phyloP scores from a whole-genome alignment of 2,113 vertebrate genomes.

The Lamprologus tigripictilis region DNA sequence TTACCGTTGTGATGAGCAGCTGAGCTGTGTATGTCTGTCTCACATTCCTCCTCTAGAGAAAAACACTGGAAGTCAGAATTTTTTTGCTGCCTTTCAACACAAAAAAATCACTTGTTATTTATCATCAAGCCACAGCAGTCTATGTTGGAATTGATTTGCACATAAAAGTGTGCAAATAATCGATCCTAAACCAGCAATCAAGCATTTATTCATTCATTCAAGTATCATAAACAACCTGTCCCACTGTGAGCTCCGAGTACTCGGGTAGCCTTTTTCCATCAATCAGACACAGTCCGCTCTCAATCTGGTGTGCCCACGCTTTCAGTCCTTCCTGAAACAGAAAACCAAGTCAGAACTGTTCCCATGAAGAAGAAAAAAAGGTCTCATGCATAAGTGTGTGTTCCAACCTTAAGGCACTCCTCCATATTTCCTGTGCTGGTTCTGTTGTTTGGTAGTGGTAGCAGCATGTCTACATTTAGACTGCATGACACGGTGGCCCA shows the following conservation, averaged over 20 bases:
- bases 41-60: slow-evolving; percentile 73
- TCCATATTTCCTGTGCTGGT: slow-evolving; percentile 66
- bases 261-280: slow-evolving; percentile 77
- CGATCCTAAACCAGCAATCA: background rate
- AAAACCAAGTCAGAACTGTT: background rate
- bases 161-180: background rate
- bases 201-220: background rate
- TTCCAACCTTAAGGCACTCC: slow-evolving; percentile 76
- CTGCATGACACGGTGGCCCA: slow-evolving; percentile 81
- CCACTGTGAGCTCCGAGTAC: slow-evolving; percentile 77
- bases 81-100: background rate
- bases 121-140: background rate
- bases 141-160: background rate
- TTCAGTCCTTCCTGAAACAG: slow-evolving; percentile 79
- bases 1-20: slow-evolving; percentile 80
- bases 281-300: slow-evolving; percentile 78
- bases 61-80: background rate
- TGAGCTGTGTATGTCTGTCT: slow-evolving; percentile 70
- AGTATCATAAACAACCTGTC: slow-evolving; percentile 66
- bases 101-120: background rate
- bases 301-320: slow-evolving; percentile 82
- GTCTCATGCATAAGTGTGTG: background rate
- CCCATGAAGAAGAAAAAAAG: background rate
- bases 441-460: slow-evolving; percentile 71
- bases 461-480: slow-evolving; percentile 77